Percentiles rank a stretch among this genome's conserved stretches.
These are phyloP conservation scores for Lasioglossum vierecki DNA, from an alignment of 2,888 invertebrate species.

Conservation along the genomic window DNA sequence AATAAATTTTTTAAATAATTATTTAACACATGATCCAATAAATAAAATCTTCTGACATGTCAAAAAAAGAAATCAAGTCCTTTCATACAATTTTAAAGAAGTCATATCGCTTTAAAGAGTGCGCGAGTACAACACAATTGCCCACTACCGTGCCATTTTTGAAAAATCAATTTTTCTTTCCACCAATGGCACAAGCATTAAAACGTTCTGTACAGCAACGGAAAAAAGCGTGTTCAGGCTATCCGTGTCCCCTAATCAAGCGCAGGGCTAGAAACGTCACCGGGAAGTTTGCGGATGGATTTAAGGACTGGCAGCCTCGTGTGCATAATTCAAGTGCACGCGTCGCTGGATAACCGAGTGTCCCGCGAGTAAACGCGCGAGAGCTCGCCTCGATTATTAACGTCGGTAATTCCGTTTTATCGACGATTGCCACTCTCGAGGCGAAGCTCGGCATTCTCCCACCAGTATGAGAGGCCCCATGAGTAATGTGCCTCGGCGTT, in stretches of 20 bases:
- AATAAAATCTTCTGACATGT: background rate
- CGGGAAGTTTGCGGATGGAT: conserved; percentile 20
- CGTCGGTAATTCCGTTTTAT: conserved; percentile 78
- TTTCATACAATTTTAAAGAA: background rate
- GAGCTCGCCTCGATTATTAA: conserved; percentile 75
- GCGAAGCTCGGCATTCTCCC: conserved; percentile 41
- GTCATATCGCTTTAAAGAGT: accelerated
- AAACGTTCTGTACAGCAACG: background rate
- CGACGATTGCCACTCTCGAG: conserved; percentile 78
- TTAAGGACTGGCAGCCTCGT: conserved; percentile 13
- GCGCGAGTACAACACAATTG: background rate
- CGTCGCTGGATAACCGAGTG: conserved; percentile 35
- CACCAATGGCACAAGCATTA: background rate
- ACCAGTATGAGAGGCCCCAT: conserved; percentile 50
- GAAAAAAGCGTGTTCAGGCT: background rate
- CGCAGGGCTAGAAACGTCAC: conserved; percentile 17
- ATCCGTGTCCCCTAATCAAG: background rate
- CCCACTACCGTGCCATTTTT: background rate
- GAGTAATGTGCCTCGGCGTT: conserved; percentile 71
- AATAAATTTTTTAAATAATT: background rate
- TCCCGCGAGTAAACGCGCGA: conserved; percentile 43
- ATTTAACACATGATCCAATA: background rate
- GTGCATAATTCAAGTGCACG: conserved; percentile 44
- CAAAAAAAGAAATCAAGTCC: background rate
- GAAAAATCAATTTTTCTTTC: too few relatives aligned